Evolutionary conservation across 2,888 invertebrate species (phyloP).

Genomic region (Amaurobius ferox): DNA sequence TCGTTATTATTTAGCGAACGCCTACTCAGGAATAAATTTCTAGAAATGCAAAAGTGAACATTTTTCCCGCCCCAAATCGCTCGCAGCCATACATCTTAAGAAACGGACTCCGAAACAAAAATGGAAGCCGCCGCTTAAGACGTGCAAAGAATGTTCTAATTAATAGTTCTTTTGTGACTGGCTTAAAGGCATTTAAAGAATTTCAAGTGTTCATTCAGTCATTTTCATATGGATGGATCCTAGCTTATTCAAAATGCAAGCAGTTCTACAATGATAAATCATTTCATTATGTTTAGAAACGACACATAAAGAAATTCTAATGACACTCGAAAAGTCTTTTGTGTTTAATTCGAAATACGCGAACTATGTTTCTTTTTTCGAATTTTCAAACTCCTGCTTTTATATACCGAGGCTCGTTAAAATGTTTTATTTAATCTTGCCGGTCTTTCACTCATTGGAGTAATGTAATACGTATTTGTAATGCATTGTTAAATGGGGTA

Average conservation of each 20-base stretch:
- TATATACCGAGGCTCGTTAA: too few relatives aligned
- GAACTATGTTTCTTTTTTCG: too few relatives aligned
- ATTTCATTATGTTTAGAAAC: too few relatives aligned
- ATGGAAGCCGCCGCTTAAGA: background rate
- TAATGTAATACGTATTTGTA: too few relatives aligned
- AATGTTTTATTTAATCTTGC: too few relatives aligned
- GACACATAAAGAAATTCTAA: too few relatives aligned
- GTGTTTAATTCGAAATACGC: too few relatives aligned
- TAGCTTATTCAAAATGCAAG: background rate
- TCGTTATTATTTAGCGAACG: background rate
- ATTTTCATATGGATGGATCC: conserved; percentile 4
- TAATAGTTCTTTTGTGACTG: conserved; percentile 30
- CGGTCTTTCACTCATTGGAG: too few relatives aligned
- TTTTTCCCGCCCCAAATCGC: background rate
- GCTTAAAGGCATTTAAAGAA: conserved; percentile 23
- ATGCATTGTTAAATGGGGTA: too few relatives aligned
- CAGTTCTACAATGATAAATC: too few relatives aligned
- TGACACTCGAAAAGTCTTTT: too few relatives aligned
- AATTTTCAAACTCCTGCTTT: too few relatives aligned
- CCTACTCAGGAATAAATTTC: background rate
- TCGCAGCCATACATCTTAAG: background rate
- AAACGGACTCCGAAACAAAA: conserved; percentile 11
- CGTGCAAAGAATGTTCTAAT: conserved; percentile 32
- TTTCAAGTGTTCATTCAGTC: conserved; percentile 12
- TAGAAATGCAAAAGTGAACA: background rate